Evolutionary conservation across 2,797 vertebrate genomes (phyloP).

Genomic region (Hybognathus amarus): DNA sequence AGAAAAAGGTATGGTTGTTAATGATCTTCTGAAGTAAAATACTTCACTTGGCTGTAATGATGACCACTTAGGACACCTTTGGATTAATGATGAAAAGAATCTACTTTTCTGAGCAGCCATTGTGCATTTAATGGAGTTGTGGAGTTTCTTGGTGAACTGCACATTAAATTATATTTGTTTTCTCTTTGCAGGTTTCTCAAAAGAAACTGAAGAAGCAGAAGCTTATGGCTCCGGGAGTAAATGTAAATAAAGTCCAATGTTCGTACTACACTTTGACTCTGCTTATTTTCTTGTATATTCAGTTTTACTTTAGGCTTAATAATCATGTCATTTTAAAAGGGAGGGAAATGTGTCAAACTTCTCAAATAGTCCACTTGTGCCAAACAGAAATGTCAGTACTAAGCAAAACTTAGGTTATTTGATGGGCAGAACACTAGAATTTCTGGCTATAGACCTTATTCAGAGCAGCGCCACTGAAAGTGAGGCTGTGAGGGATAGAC

Average conservation of each 20-base stretch:
- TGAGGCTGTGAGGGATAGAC: too few species aligned
- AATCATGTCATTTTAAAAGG: not conserved
- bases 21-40: not conserved
- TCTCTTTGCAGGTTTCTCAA: constrained; percentile 74
- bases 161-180: not conserved
- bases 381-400: not conserved
- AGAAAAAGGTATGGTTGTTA: constrained; percentile 87
- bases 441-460: too few species aligned
- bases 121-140: not conserved
- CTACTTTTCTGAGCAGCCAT: constrained; percentile 69
- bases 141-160: not conserved
- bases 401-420: not conserved
- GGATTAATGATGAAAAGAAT: constrained; percentile 73
- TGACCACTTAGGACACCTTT: constrained; percentile 84
- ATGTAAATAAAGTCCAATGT: constrained; percentile 77
- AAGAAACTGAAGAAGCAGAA: constrained; percentile 98
- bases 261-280: constrained; percentile 47
- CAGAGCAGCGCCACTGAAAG: too few species aligned
- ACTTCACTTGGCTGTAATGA: constrained; percentile 69
- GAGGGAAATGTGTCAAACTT: not conserved
- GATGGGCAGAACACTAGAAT: not conserved
- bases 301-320: not conserved
- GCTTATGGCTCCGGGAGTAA: constrained; percentile 94
- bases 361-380: not conserved
- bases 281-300: constrained; percentile 1